A percentile compares a stretch with the other conserved stretches of the same genome.
phyloP scores from a whole-genome alignment of 1,140 invertebrate genomes.

The Harlomillsia oculata region DNA sequence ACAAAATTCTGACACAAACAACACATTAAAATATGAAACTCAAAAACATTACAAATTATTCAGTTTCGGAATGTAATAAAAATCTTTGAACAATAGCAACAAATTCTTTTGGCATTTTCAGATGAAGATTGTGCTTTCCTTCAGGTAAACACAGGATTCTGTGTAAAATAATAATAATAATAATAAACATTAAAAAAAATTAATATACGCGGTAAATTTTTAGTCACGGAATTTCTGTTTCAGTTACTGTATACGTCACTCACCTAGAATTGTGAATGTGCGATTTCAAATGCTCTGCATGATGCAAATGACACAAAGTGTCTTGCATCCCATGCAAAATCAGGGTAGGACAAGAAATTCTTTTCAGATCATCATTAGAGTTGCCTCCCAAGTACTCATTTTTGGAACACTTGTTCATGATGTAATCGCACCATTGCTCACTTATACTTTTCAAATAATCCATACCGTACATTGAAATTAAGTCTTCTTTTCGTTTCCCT shows the following conservation, averaged over 20 bases:
- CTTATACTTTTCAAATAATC: constrained; percentile 59
- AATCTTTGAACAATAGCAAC: constrained; percentile 62
- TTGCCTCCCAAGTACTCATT: constrained; percentile 55
- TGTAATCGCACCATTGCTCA: constrained; percentile 60
- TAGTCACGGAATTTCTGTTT: not conserved
- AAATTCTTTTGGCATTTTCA: constrained; percentile 67
- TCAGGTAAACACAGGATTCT: too few relatives aligned
- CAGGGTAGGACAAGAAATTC: constrained; percentile 62
- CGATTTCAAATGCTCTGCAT: constrained; percentile 56
- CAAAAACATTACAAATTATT: too few relatives aligned
- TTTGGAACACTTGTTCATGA: constrained; percentile 48
- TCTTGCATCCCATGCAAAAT: constrained; percentile 75
- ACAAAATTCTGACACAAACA: too few relatives aligned
- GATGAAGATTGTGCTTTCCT: constrained; percentile 80
- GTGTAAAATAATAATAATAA: too few relatives aligned
- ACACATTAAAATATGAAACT: too few relatives aligned
- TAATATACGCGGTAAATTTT: not conserved
- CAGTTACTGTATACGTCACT: constrained; percentile 4
- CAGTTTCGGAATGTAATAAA: too few relatives aligned
- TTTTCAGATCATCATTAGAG: constrained; percentile 53
- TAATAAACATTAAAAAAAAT: not conserved
- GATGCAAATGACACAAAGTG: constrained; percentile 57
- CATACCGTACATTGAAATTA: constrained; percentile 64
- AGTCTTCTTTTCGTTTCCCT: constrained; percentile 58
- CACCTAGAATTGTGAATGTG: constrained; percentile 57